Evolutionary conservation across 2,888 invertebrate genomes (phyloP), one percentile per base, ranked within the genome.

Genomic region (Pollenia griseotomentosa): DNA sequence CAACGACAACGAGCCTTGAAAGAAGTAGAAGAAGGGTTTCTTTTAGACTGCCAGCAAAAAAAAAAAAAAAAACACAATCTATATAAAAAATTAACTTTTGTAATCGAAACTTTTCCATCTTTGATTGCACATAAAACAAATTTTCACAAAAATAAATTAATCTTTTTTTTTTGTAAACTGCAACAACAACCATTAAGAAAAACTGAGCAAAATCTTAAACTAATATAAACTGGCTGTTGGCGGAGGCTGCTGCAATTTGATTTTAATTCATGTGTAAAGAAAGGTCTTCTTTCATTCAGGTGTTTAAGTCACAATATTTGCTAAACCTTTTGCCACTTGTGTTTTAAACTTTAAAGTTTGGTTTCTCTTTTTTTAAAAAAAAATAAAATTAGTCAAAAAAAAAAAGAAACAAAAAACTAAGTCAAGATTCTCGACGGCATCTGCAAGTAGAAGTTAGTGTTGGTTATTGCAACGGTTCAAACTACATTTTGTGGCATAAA

Each of bases 81-180:
- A n/a, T 42, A 82, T 57, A 80, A 83, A 73, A 86, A 85, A 83
- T 84, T 88, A 65, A 68, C 78, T 83, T 70, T 80, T 85, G 83
- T 85, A 88, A 88, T 88, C 88, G 78, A 88, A 86, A 86, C 88
- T 85, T 85, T 80, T 86, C 65, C 87, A 88, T 84, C 87, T 80
- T 80, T 86, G 88, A 88, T 88, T 86, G 81, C 80, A 61, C 53
- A 85, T 82, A 84, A 87, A 77, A 84, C 53, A 82, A 63, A 59
- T 63, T 59, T 80, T 59, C 80, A 59, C 51, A 46, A 85, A 74
- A 82, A 70, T 79, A 85, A 85, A 85, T 85, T 85, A 85, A 80
- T 85, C 79, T 84, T 84, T 57, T 61, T 14, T 33, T 33, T 33
- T 33, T 33, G 33, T 40, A 61, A 71, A 61, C 6, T 46, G 3